Percentiles rank a stretch among this genome's conserved stretches.
These are phyloP conservation scores for Microplitis mediator DNA, from an alignment of 1,140 invertebrate genomes.

Conservation along the genomic window DNA sequence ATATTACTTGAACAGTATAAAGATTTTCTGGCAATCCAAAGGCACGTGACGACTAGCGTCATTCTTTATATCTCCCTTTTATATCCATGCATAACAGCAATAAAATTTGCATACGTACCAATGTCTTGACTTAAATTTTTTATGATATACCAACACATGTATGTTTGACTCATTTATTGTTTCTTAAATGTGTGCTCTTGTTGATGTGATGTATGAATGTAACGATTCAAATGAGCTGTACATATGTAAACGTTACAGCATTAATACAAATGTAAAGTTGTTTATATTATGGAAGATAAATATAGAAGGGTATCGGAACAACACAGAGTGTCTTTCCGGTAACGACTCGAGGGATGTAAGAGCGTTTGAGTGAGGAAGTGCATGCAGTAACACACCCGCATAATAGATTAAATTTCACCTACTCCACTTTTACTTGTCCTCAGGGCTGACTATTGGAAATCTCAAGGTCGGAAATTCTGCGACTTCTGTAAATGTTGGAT, in stretches of 20 bases:
- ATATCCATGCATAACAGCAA: neutral
- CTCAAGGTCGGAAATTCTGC: conserved; percentile 92
- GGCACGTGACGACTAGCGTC: neutral
- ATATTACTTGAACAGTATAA: neutral
- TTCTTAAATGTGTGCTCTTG: no score
- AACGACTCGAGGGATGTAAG: neutral
- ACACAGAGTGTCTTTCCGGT: neutral
- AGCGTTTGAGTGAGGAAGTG: neutral
- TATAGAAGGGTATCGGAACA: neutral
- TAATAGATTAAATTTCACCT: conserved; percentile 19
- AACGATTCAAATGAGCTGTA: no score
- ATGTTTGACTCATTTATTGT: neutral
- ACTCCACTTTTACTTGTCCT: conserved; percentile 41
- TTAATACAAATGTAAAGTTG: no score
- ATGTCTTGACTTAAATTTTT: neutral
- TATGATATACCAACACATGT: neutral
- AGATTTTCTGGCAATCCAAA: neutral
- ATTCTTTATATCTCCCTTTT: neutral
- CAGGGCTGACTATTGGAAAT: conserved; percentile 98
- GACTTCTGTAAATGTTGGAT: conserved; percentile 99
- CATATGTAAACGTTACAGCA: no score
- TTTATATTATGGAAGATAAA: neutral
- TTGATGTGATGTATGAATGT: no score
- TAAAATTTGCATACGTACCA: neutral
- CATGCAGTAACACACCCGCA: neutral